These are phyloP conservation scores for Scyliorhinus canicula DNA, from an alignment of 2,797 vertebrate genomes.

Conservation along the genomic window DNA sequence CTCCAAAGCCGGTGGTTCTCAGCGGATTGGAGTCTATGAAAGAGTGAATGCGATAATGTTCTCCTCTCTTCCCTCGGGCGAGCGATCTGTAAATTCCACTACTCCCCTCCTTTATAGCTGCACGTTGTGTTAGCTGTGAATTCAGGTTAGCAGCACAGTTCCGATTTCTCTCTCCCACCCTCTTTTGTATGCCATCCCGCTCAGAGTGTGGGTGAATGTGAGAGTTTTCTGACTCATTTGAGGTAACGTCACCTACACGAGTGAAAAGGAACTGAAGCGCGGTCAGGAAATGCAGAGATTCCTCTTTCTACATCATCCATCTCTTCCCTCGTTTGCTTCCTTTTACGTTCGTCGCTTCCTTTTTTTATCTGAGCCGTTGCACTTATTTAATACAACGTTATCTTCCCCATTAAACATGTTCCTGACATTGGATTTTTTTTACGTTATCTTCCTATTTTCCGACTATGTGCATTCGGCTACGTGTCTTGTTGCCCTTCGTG, in stretches of 20 bases:
- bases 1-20: constrained; percentile 5
- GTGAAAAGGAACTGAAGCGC: constrained; percentile 36
- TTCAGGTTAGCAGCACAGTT: constrained; percentile 30
- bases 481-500: neutral
- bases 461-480: neutral
- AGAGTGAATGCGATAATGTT: constrained; percentile 28
- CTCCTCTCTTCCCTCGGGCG: neutral
- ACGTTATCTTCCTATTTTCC: neutral
- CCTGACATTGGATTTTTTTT: neutral
- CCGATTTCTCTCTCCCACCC: constrained; percentile 31
- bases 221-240: constrained; percentile 37
- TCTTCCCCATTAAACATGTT: neutral
- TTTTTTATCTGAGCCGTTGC: neutral
- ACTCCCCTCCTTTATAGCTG: neutral
- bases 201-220: constrained; percentile 34
- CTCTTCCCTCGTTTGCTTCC: constrained; percentile 24
- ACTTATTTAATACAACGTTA: neutral
- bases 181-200: constrained; percentile 29
- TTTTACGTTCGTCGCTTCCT: constrained; percentile 15
- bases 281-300: constrained; percentile 34
- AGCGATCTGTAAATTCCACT: constrained; percentile 5
- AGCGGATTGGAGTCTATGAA: constrained; percentile 25
- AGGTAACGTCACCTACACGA: constrained; percentile 36
- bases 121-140: neutral
- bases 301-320: constrained; percentile 37